A percentile compares a stretch with the other conserved stretches of the same genome.
Conservation (phyloP, 2,888 invertebrate genomes). For the Agapostemon virescens region DNA sequence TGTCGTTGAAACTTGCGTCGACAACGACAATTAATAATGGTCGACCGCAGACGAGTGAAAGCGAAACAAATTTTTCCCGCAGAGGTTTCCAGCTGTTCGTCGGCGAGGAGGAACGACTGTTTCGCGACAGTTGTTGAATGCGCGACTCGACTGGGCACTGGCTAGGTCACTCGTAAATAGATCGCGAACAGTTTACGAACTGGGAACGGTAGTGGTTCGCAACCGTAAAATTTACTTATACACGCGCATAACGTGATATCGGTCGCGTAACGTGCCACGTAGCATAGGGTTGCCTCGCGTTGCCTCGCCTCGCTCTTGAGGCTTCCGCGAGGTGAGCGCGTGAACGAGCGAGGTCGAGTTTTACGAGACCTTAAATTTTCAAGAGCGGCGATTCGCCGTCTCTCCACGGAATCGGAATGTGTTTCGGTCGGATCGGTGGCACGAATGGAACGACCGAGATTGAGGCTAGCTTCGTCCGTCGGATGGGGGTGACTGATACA, state of each 20-base stretch:
- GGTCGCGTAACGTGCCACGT: conserved; percentile 4
- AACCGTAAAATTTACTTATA: conserved; percentile 39
- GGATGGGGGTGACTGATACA: neutral
- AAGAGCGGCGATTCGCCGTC: conserved; percentile 44
- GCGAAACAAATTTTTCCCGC: conserved; percentile 3
- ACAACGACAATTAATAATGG: conserved; percentile 24
- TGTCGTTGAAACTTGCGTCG: neutral
- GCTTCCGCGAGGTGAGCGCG: neutral
- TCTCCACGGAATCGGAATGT: conserved; percentile 26
- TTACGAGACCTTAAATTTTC: conserved; percentile 55
- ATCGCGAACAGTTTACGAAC: conserved; percentile 36
- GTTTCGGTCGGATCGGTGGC: conserved; percentile 37
- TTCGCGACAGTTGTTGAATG: conserved; percentile 7
- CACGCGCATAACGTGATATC: conserved; percentile 38
- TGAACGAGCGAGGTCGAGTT: conserved; percentile 7
- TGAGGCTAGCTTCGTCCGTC: conserved; percentile 31
- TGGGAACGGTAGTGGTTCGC: neutral
- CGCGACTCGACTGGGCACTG: neutral
- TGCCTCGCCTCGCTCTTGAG: neutral
- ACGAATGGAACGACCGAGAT: conserved; percentile 28
- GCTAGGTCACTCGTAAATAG: conserved; percentile 32
- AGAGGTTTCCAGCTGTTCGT: neutral
- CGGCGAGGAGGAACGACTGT: conserved; percentile 6
- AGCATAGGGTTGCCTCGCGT: neutral
- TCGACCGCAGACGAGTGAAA: neutral